These are phyloP conservation scores for Stratiolaelaps scimitus DNA, from an alignment of 1,140 invertebrate genomes.

Conservation along the genomic window DNA sequence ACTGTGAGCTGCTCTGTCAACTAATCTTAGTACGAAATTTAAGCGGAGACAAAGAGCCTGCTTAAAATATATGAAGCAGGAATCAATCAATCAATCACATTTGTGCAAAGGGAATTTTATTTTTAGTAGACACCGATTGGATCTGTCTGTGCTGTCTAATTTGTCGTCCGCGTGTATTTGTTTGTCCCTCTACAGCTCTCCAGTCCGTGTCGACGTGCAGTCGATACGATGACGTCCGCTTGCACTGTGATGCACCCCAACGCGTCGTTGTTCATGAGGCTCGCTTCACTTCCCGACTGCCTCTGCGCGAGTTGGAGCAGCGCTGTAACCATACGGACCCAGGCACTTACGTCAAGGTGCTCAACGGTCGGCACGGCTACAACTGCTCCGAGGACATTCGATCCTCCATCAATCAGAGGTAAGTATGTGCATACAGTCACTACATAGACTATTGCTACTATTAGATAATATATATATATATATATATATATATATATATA, in stretches of 20 bases:
- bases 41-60: no score
- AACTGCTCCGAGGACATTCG: slow-evolving; percentile 28
- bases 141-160: no score
- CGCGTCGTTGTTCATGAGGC: slow-evolving; percentile 20
- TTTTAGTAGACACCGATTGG: no score
- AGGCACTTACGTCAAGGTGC: slow-evolving; percentile 25
- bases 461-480: no score
- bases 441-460: no score
- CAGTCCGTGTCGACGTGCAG: slow-evolving; percentile 25
- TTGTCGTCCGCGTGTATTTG: neutral
- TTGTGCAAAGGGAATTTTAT: no score
- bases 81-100: no score
- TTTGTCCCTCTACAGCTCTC: slow-evolving; percentile 7
- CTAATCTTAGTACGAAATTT: no score
- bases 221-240: slow-evolving; percentile 22
- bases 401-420: slow-evolving; percentile 26
- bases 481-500: no score
- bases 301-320: slow-evolving; percentile 17
- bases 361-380: slow-evolving; percentile 26
- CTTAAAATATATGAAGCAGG: no score
- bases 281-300: slow-evolving; percentile 13
- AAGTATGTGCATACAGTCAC: neutral
- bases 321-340: slow-evolving; percentile 29
- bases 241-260: slow-evolving; percentile 4
- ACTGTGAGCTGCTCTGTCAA: no score